Evolutionary conservation across 2,888 invertebrate species (phyloP).

Genomic region (Cetonia aurata): DNA sequence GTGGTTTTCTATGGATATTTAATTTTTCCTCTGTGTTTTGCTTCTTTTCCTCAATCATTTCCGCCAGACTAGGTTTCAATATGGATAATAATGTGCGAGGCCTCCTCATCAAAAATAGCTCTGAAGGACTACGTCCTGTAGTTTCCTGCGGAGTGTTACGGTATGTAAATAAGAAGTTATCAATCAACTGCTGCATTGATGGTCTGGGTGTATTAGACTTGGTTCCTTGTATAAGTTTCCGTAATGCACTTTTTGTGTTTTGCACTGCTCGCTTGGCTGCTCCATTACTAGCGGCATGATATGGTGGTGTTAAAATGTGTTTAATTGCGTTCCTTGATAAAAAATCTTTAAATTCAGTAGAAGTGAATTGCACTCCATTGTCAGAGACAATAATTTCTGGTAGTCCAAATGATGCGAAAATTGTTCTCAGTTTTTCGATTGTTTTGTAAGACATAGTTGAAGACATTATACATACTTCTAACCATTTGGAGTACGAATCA

Average conservation of each 20-base stretch:
- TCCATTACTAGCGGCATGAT: slow-evolving; percentile 6
- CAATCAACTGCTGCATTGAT: slow-evolving; percentile 19
- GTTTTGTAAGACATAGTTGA: slow-evolving; percentile 11
- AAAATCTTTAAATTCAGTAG: slow-evolving; percentile 10
- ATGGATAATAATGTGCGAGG: slow-evolving; percentile 11
- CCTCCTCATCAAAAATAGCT: slow-evolving; percentile 6
- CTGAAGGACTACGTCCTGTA: slow-evolving; percentile 11
- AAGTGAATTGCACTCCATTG: slow-evolving; percentile 16
- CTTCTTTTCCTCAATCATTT: no score
- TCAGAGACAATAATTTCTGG: slow-evolving; percentile 10
- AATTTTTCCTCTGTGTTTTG: no score
- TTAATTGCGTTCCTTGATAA: slow-evolving; percentile 4
- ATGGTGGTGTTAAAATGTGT: slow-evolving; percentile 19
- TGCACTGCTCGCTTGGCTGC: slow-evolving; percentile 12
- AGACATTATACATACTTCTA: no score
- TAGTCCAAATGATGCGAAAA: slow-evolving; percentile 10
- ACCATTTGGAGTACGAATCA: slow-evolving; percentile 17
- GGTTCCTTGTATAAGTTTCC: slow-evolving; percentile 8
- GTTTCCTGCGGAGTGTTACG: slow-evolving; percentile 16
- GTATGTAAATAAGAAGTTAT: slow-evolving; percentile 12
- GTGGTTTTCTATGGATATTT: no score
- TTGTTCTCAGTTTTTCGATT: slow-evolving; percentile 13
- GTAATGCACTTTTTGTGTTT: slow-evolving; percentile 15
- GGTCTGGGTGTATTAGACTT: slow-evolving; percentile 14
- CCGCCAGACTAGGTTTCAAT: slow-evolving; percentile 8